Evolutionary conservation across 2,888 invertebrate genomes (phyloP), one percentile per base, ranked within the genome.

Genomic region (Tryphoninae sp.): DNA sequence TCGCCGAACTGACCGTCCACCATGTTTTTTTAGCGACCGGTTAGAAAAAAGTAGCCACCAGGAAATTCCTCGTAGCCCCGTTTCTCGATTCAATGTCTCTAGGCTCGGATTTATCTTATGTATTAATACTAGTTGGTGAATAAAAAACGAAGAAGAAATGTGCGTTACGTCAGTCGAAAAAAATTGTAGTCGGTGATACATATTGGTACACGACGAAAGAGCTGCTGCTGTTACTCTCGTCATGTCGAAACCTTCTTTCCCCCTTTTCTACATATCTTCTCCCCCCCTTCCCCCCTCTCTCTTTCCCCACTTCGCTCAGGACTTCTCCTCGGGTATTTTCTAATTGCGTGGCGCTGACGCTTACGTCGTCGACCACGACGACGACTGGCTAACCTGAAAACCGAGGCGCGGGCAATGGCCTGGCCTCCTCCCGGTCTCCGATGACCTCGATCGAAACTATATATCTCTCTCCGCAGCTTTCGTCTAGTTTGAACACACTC

Each of bases 361-460:
- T 84, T 83, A 87, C 85, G 86, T 85, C 80, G 40, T 22, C 9
- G 26, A 61, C 23, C 11, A 26, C 59, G 11, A 23, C 61, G 62
- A 40, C 68, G 87, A 87, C 88, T 86, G 89, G 88, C 88, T 88
- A 89, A 90, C 88, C 89, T 89, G 89, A 89, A 89, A 88, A 90
- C 88, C 86, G 85, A 87, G 86, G 88, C 88, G 87, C 91, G 92
- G 92, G 91, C 92, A 92, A 92, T 91, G 92, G 90, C 92, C 92
- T 92, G 92, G 91, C 90, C 92, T 90, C 91, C 86, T 81, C 88
- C 89, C 86, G 87, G 90, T 90, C 87, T 87, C 88, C 87, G 87
- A 86, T 92, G 92, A 92, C 92, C 92, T 91, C 92, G 91, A 91
- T 92, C 90, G 86, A 86, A 88, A 78, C 72, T 68, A 61, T 72